Conservation (phyloP, 2,888 invertebrate species). For the Arctia plantaginis region DNA sequence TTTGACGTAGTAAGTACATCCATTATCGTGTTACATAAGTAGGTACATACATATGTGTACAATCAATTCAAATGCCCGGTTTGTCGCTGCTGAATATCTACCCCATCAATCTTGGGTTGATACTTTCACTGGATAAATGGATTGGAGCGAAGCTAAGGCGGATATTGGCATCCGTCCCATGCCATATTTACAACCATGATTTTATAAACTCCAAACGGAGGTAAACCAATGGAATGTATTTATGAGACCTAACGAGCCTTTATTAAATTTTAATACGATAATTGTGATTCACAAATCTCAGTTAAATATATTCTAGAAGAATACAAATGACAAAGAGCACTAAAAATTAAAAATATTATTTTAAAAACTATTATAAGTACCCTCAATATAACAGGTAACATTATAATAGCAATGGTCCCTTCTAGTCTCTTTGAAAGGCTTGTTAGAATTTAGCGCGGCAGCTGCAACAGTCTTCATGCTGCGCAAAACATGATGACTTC, state of each 20-base stretch:
- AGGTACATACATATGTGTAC: conserved; percentile 22
- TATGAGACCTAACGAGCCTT: neutral
- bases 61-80: conserved; percentile 48
- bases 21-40: conserved; percentile 11
- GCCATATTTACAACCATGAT: conserved; percentile 21
- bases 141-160: conserved; percentile 55
- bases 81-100: conserved; percentile 50
- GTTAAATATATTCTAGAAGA: too few relatives aligned
- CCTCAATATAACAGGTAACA: too few relatives aligned
- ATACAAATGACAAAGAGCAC: too few relatives aligned
- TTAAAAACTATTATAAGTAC: too few relatives aligned
- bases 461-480: too few relatives aligned
- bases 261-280: neutral
- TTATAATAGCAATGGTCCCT: too few relatives aligned
- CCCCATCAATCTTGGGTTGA: conserved; percentile 63
- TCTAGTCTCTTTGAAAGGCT: too few relatives aligned
- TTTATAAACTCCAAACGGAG: conserved; percentile 24
- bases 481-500: too few relatives aligned
- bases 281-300: too few relatives aligned
- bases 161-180: conserved; percentile 54
- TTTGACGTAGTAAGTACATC: neutral
- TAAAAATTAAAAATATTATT: too few relatives aligned
- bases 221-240: neutral
- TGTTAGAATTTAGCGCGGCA: too few relatives aligned
- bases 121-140: conserved; percentile 60